Evolutionary conservation across 1,140 invertebrate species (phyloP).

Genomic region (Drosophila auraria): DNA sequence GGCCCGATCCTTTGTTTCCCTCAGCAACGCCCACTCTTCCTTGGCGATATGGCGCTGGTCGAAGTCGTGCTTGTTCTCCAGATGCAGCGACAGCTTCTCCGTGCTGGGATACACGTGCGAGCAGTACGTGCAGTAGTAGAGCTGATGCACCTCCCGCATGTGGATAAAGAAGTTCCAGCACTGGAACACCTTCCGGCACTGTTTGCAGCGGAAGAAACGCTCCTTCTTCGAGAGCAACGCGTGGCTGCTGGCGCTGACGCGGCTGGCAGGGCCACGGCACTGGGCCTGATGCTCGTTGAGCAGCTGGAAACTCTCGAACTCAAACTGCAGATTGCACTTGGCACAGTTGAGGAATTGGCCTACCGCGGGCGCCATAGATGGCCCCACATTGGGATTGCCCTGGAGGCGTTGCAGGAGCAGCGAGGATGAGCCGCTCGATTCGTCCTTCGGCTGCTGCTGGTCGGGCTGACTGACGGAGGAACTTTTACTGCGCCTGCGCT

Average conservation of each 20-base stretch:
- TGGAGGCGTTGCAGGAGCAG: slow-evolving; percentile 73
- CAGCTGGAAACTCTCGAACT: slow-evolving; percentile 84
- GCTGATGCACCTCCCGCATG: slow-evolving; percentile 91
- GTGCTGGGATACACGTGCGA: slow-evolving; percentile 91
- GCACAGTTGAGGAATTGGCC: slow-evolving; percentile 44
- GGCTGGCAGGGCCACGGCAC: slow-evolving; percentile 17
- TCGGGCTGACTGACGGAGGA: slow-evolving; percentile 29
- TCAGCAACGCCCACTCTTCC: slow-evolving; percentile 86
- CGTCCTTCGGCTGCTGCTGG: slow-evolving; percentile 6
- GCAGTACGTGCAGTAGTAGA: slow-evolving; percentile 92
- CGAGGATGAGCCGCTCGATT: slow-evolving; percentile 23
- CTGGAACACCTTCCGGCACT: slow-evolving; percentile 92
- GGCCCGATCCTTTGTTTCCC: slow-evolving; percentile 73
- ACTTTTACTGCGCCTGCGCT: slow-evolving; percentile 45
- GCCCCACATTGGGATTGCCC: slow-evolving; percentile 27
- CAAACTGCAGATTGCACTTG: slow-evolving; percentile 79
- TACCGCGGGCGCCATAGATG: neutral
- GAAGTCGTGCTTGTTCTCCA: slow-evolving; percentile 91
- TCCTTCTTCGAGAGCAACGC: slow-evolving; percentile 37
- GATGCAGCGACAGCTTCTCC: slow-evolving; percentile 91
- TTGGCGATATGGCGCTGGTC: slow-evolving; percentile 88
- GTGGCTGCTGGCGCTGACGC: neutral
- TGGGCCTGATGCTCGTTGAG: slow-evolving; percentile 43
- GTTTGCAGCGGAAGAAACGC: slow-evolving; percentile 90
- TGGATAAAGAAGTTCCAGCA: slow-evolving; percentile 93